Evolutionary conservation across 2,113 vertebrate species (phyloP).

Genomic region (Rhinolophus sinicus): DNA sequence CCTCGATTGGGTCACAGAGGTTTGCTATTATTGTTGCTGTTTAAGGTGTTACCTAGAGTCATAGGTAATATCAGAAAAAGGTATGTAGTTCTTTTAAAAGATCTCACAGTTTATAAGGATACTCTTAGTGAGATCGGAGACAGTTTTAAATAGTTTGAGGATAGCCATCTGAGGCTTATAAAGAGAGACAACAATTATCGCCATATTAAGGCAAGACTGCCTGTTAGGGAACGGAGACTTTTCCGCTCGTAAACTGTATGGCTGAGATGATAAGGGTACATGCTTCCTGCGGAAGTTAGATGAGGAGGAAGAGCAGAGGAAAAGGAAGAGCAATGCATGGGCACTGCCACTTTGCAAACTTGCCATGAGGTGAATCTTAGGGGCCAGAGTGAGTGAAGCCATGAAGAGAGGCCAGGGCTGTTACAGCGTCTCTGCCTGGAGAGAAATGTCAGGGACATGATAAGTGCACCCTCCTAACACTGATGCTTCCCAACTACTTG

Average conservation of each 20-base stretch:
- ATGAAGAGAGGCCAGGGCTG: neutral
- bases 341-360: neutral
- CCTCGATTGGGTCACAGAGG: no score
- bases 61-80: neutral
- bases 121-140: neutral
- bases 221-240: neutral
- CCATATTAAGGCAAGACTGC: neutral
- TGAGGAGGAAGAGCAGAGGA: neutral
- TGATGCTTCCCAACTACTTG: neutral
- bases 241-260: accelerated
- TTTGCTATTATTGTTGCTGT: neutral
- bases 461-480: neutral
- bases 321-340: neutral
- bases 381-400: neutral
- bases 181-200: neutral
- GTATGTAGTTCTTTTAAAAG: neutral
- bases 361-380: neutral
- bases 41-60: neutral
- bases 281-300: neutral
- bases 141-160: neutral
- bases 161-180: neutral
- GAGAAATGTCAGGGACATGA: neutral
- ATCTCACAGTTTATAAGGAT: neutral
- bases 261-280: neutral
- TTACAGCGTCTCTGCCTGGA: neutral